Base-by-base conservation (phyloP, 2,113 vertebrate genomes). In the Columba janthina region DNA sequence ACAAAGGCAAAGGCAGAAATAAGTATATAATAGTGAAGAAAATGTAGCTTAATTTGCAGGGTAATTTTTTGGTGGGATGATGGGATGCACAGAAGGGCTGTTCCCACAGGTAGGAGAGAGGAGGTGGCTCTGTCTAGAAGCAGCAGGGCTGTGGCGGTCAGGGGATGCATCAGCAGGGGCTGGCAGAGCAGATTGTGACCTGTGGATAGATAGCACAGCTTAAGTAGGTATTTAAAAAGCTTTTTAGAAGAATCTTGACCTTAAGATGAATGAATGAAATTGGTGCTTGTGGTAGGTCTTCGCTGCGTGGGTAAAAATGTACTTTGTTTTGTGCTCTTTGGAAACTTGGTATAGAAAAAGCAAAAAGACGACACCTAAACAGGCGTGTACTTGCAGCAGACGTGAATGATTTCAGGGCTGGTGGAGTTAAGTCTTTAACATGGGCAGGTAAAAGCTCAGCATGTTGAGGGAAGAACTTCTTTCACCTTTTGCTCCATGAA, bases 261-360 rank as follows among this genome's bases (percentile, higher is more conserved):
- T 4, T 66, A 60, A 78, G 36, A 51, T 56, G 31, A 51, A 31
- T 18, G 34, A 76, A 12, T 46, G 32, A 67, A 71, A 24, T 81
- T 67, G 64, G 15, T 46, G 12, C 17, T 80, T 58, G 22, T 51
- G 61, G 21, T 57, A 64, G 51, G 13, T 71, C 46, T 38, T 84
- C 38, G 5, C 0, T 64, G 28, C 0, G 0, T 8, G 6, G 53
- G 34, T 78, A 38, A 66, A 86, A 81, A 75, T 3, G 11, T 22
- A 14, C 56, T 71, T 87, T 64, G 34, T 65, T 75, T 92, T 75
- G 48, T 92, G 53, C 40, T 64, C 10, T 79, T 21, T 56, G 62
- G 28, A 31, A 64, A 36, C n/a, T 1, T 31, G 31, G 32, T 70
- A 32, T 14, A 5, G 13, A 38, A 29, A 31, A 76, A 69, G 34